A percentile compares a stretch with the other conserved stretches of the same genome.
phyloP scores from a whole-genome alignment of 2,797 vertebrate genomes.

The Semotilus atromaculatus region DNA sequence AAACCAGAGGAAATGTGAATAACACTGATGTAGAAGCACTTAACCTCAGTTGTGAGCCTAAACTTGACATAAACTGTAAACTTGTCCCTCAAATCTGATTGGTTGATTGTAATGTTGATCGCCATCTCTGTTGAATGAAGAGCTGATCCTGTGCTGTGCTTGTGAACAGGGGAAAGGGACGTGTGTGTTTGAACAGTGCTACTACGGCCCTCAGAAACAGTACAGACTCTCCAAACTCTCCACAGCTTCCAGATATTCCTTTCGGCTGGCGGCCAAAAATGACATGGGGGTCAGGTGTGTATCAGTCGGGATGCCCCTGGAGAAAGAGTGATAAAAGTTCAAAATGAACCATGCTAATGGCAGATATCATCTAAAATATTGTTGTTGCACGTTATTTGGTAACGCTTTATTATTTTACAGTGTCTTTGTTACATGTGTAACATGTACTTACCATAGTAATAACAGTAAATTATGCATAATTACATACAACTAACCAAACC shows the following conservation, averaged over 20 bases:
- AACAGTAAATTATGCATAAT: neutral
- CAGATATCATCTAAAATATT: too few species aligned
- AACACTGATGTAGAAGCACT: too few species aligned
- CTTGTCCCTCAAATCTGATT: neutral
- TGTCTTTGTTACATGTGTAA: neutral
- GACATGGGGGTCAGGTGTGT: slow-evolving; percentile 92
- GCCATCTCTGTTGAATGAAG: too few species aligned
- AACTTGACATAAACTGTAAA: too few species aligned
- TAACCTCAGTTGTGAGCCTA: too few species aligned
- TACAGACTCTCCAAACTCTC: slow-evolving; percentile 93
- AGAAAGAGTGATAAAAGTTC: neutral
- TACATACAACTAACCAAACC: too few species aligned
- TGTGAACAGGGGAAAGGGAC: slow-evolving; percentile 88
- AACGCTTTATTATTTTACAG: neutral
- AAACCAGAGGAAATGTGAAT: too few species aligned
- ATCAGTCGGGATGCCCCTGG: neutral
- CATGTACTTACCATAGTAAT: neutral
- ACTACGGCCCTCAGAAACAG: slow-evolving; percentile 92
- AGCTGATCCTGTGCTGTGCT: neutral
- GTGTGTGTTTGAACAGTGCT: slow-evolving; percentile 90
- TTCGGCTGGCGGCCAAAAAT: slow-evolving; percentile 95
- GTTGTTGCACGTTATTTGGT: neutral
- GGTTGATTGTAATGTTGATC: neutral
- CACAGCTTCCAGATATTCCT: slow-evolving; percentile 93
- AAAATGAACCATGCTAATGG: neutral